Conservation (phyloP, 2,888 invertebrate genomes). For the Drosophila paranaensis region DNA sequence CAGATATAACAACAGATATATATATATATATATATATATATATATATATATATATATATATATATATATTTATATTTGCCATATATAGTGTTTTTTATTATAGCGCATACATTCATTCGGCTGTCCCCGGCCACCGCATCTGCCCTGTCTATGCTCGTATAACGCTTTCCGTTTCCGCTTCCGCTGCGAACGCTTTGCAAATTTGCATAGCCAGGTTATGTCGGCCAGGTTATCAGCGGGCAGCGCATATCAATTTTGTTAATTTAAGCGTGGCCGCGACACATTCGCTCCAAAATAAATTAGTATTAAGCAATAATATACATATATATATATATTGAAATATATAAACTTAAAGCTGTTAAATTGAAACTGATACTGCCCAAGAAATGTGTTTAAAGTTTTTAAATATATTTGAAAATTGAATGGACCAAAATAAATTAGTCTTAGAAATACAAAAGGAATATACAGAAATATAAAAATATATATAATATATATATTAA, state of each 20-base stretch:
- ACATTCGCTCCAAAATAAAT: constrained; percentile 25
- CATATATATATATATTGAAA: background rate
- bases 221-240: constrained; percentile 34
- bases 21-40: background rate
- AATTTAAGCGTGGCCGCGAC: constrained; percentile 31
- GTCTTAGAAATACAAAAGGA: too few species aligned
- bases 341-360: too few species aligned
- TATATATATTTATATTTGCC: background rate
- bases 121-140: constrained; percentile 11
- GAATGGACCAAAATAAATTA: too few species aligned
- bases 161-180: constrained; percentile 73
- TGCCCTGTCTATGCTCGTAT: constrained; percentile 30
- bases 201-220: constrained; percentile 55
- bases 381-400: too few species aligned
- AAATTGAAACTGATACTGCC: too few species aligned
- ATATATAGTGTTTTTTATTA: background rate
- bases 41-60: background rate
- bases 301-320: constrained; percentile 13
- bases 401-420: too few species aligned
- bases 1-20: too few species aligned
- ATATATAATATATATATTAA: background rate
- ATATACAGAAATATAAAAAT: background rate
- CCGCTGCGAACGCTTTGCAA: constrained; percentile 44
- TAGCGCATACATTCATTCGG: constrained; percentile 8
- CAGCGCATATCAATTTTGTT: constrained; percentile 42